Evolutionary conservation across 37 sponge, comb jelly and placozoan genomes (phyloP), one percentile per base, ranked within the genome.

Genomic region (Bolinopsis microptera): DNA sequence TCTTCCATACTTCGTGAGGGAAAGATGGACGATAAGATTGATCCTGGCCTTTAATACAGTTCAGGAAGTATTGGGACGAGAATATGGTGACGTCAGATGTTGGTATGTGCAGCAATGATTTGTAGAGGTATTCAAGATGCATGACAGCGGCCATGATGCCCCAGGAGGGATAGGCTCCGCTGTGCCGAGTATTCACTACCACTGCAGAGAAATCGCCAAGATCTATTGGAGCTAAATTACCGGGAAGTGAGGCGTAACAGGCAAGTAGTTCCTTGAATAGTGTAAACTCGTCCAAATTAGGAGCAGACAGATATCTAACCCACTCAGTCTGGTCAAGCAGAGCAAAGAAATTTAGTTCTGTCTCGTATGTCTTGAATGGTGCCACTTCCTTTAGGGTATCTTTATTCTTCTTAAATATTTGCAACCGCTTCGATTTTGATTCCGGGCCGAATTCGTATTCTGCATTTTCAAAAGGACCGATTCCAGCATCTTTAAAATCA

Each of bases 401-500:
- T 8, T n/a, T n/a, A 70, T 26, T 70, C 3, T 8, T 22, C 74
- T 70, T 26, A 70, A 70, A 70, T 3, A 28, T 28, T 22, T 22
- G 24, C 2, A 22, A 26, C 30, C 74, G 74, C 26, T 70, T 70
- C 1, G 5, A 9, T 26, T 70, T 70, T 22, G 74, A 70, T 2
- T 2, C 26, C 21, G 5, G 28, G 3, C 74, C 26, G 26, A 70
- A 70, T 70, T 70, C 74, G 28, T 28, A 9, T 28, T 8, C 74
- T n/a, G 74, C 74, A 26, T 70, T 70, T 22, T 70, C 74, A 70
- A 70, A 70, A 22, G 30, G 74, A 70, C 74, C 74, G 21, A 70
- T n/a, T 26, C 74, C 74, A 3, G 74, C 16, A 70, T 26, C 74
- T 3, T 70, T 70, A n/a, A n/a, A 70, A 28, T 70, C 74, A 26